Conservation (phyloP, 2,888 invertebrate genomes). For the Synergus japonicus region DNA sequence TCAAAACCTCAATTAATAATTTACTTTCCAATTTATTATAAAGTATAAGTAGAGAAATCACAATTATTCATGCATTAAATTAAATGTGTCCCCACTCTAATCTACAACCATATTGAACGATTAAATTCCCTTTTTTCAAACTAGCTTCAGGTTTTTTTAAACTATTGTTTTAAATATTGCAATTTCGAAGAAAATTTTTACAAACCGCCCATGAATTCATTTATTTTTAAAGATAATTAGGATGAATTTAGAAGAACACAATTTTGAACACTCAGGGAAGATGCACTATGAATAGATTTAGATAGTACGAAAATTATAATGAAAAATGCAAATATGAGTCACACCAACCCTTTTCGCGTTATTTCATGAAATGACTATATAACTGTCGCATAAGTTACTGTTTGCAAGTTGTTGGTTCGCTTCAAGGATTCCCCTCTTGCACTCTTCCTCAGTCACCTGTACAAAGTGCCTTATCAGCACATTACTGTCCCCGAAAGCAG, state of each 20-base stretch:
- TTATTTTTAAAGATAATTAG: neutral
- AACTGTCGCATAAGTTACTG: constrained; percentile 6
- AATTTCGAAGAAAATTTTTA: neutral
- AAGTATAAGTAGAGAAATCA: too few relatives aligned
- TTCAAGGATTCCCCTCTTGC: constrained; percentile 7
- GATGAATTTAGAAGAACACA: neutral
- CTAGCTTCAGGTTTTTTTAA: neutral
- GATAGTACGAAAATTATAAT: neutral
- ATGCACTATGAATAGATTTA: neutral
- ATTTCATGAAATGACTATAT: constrained; percentile 6
- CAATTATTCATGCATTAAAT: too few relatives aligned
- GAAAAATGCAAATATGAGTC: neutral
- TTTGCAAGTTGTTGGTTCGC: constrained; percentile 3
- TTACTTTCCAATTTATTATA: too few relatives aligned
- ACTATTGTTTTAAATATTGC: neutral
- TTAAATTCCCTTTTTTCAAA: neutral
- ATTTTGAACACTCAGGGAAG: neutral
- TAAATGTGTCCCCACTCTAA: neutral
- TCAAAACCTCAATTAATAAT: neutral
- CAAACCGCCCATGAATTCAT: neutral
- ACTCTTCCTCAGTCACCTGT: constrained; percentile 38
- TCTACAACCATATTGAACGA: neutral
- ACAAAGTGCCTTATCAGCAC: constrained; percentile 52
- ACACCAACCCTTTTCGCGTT: constrained; percentile 21
- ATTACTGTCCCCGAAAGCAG: constrained; percentile 52